Evolutionary conservation across 92 coral and sea anemone genomes (phyloP).

Genomic region (Scolanthus callimorphus): DNA sequence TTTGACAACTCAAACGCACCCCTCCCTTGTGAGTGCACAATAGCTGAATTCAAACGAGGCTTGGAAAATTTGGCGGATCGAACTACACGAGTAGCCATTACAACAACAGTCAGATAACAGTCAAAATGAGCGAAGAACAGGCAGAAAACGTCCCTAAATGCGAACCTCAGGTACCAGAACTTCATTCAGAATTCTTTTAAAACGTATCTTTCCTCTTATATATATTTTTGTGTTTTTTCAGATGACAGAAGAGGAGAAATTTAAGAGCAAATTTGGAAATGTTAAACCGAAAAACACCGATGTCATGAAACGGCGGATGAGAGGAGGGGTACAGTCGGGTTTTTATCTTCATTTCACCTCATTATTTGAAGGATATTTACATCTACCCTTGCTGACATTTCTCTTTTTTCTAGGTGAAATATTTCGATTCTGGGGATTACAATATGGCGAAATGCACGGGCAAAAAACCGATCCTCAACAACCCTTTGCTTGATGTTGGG

Average conservation of each 20-base stretch:
- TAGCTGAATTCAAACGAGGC: background rate
- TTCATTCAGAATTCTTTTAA: no score
- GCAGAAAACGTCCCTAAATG: background rate
- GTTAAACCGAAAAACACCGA: constrained; percentile 84
- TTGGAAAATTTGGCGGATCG: background rate
- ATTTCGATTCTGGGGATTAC: constrained; percentile 98
- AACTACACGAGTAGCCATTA: background rate
- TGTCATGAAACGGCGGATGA: constrained; percentile 77
- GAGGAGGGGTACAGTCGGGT: constrained; percentile 63
- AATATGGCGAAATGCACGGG: constrained; percentile 91
- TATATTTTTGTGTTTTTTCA: constrained; percentile 7
- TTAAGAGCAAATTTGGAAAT: constrained; percentile 79
- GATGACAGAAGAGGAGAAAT: constrained; percentile 92
- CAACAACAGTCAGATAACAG: background rate
- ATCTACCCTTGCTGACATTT: background rate
- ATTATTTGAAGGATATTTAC: no score
- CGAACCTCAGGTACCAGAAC: no score
- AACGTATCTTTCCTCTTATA: no score
- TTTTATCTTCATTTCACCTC: background rate
- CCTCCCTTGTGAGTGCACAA: background rate
- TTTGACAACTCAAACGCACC: no score
- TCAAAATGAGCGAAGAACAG: constrained; percentile 2
- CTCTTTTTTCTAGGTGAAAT: constrained; percentile 67
- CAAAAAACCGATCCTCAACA: constrained; percentile 69
- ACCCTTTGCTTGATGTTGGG: constrained; percentile 72